Evolutionary conservation across 1,140 invertebrate species (phyloP), one percentile per base, ranked within the genome.

Genomic region (Drosophila nannoptera): DNA sequence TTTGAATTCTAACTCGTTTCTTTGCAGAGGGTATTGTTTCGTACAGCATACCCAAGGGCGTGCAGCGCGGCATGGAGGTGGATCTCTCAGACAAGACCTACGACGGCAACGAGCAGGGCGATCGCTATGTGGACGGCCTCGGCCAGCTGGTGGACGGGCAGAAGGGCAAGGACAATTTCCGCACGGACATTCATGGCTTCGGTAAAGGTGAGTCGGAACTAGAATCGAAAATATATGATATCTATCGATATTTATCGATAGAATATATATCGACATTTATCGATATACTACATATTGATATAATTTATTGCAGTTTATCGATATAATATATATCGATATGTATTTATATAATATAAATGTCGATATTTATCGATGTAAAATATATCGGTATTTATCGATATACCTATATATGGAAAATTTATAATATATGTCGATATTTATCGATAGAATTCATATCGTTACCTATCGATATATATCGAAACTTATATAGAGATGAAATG

Each of bases 71-170:
- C 72, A 94, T 92, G 55, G 93, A 94, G 64, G 93, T 96, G 74
- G 95, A 98, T 87, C 93, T 98, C 46, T 96, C 94, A 73, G 98
- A 99, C 90, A 93, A 94, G 70, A 96, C 94, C 42, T 99, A 99
- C 90, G 98, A 99, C 90, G 97, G 98, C 16, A 92, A 94, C 62
- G 94, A 95, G 92, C 93, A 94, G 78, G 93, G 92, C 5, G 92
- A 92, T 48, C 91, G 92, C 73, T 92, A 97, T 54, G 92, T 92
- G 36, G 93, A 94, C n/a, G 98, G 98, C 0, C 90, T 99, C 11
- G 98, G 98, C 7, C 96, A 98, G 89, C 91, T 99, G 55, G 94
- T 94, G 7, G 97, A 99, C 89, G 97, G 97, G n/a, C 92, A 93
- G 72, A 92, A 92, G 76, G 96, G 96, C 53, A 91, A 93, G 52